Percentiles rank a stretch among this genome's conserved stretches.
phyloP scores from a whole-genome alignment of 2,888 invertebrate species.

The Homarus gammarus region DNA sequence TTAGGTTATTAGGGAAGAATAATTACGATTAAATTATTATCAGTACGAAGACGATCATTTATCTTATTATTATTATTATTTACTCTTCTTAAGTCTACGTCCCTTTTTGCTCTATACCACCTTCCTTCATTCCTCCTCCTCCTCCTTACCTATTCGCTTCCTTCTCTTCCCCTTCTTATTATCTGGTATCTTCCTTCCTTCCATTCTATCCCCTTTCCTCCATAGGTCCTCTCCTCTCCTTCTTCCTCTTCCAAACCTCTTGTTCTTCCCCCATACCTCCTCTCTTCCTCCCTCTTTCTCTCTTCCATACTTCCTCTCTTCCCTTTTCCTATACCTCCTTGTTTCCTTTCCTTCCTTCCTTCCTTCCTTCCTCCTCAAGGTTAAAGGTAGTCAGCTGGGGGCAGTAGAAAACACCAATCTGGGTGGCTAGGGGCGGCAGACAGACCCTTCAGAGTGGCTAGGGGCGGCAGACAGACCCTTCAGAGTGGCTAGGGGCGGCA shows the following conservation, averaged over 20 bases:
- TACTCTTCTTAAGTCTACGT: too few species aligned
- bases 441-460: too few species aligned
- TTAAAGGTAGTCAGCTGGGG: too few species aligned
- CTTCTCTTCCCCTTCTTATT: background rate
- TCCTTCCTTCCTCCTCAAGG: background rate
- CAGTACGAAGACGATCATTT: background rate
- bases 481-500: too few species aligned
- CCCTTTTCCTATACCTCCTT: background rate
- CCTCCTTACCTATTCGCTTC: background rate
- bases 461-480: too few species aligned
- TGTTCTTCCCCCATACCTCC: background rate
- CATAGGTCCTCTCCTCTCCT: background rate
- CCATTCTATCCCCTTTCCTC: background rate
- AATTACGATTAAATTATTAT: too few species aligned
- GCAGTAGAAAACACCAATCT: too few species aligned
- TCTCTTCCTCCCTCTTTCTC: background rate
- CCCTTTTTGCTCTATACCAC: too few species aligned
- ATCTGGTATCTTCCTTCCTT: background rate
- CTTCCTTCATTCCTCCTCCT: background rate
- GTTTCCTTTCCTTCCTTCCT: background rate
- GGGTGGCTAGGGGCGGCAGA: too few species aligned
- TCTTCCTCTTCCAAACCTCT: background rate
- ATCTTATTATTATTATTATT: background rate
- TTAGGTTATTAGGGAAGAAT: too few species aligned
- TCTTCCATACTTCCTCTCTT: background rate